phyloP scores from a whole-genome alignment of 2,797 vertebrate genomes.

The Cossypha caffra region DNA sequence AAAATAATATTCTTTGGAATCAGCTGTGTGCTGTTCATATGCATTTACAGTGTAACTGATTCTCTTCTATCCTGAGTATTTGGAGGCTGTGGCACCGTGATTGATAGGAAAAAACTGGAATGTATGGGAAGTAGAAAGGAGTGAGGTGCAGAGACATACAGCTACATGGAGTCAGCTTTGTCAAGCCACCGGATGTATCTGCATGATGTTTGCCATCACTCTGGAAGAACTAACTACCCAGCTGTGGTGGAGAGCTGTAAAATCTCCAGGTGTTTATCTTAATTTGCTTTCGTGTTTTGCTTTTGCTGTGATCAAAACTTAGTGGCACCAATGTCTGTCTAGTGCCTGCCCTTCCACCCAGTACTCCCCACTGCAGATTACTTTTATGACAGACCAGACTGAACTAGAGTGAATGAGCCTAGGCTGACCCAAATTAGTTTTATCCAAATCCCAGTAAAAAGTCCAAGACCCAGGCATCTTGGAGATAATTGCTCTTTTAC shows the following conservation, averaged over 20 bases:
- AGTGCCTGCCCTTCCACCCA: background rate
- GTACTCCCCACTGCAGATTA: background rate
- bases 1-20: background rate
- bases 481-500: background rate
- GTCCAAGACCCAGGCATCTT: background rate
- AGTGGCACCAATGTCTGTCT: background rate
- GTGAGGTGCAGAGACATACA: constrained; percentile 41
- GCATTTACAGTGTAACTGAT: background rate
- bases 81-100: constrained; percentile 42
- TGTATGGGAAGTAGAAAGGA: constrained; percentile 40
- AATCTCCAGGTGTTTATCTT: constrained; percentile 43
- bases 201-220: constrained; percentile 36
- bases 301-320: background rate
- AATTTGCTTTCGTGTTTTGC: background rate
- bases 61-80: constrained; percentile 53
- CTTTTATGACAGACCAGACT: background rate
- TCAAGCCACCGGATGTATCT: constrained; percentile 19
- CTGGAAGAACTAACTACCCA: constrained; percentile 36
- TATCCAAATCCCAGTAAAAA: background rate
- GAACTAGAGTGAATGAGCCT: background rate
- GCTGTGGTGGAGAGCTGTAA: constrained; percentile 25
- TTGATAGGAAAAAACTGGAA: constrained; percentile 36
- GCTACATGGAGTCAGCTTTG: constrained; percentile 39
- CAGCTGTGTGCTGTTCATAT: background rate
- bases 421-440: background rate